phyloP scores from a whole-genome alignment of 2,797 vertebrate species.

The Crocodylus rhombifer region DNA sequence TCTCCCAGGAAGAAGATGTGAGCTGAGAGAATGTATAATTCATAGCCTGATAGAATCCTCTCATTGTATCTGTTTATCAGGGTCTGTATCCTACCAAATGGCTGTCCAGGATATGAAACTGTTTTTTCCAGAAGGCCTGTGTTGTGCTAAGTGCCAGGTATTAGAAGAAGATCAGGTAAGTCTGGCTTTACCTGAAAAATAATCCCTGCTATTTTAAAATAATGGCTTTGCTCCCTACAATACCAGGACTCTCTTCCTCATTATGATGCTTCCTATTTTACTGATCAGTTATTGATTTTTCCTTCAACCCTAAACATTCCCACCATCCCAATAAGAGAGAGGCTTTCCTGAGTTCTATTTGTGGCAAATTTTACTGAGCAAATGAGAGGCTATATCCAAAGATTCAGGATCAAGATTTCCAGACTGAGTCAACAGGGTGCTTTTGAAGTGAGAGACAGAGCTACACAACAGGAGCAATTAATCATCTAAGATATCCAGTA shows the following conservation, averaged over 20 bases:
- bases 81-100: conserved; percentile 76
- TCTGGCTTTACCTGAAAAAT: neutral
- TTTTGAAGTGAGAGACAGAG: neutral
- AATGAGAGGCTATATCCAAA: neutral
- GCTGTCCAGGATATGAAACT: conserved; percentile 77
- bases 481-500: accelerated
- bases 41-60: conserved; percentile 68
- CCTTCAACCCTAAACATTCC: neutral
- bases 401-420: neutral
- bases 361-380: neutral
- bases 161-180: conserved; percentile 78
- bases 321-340: neutral
- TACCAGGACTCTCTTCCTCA: neutral
- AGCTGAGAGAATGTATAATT: conserved; percentile 74
- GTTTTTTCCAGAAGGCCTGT: conserved; percentile 82
- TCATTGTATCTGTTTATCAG: conserved; percentile 71
- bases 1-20: conserved; percentile 68
- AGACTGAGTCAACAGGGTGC: accelerated
- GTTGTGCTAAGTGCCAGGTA: conserved; percentile 61
- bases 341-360: neutral
- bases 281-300: neutral
- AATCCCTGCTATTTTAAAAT: neutral
- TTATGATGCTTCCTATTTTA: neutral
- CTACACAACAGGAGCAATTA: neutral
- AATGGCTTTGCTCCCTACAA: neutral